Evolutionary conservation across 2,113 vertebrate genomes (phyloP).

Genomic region (Alethe castanea): DNA sequence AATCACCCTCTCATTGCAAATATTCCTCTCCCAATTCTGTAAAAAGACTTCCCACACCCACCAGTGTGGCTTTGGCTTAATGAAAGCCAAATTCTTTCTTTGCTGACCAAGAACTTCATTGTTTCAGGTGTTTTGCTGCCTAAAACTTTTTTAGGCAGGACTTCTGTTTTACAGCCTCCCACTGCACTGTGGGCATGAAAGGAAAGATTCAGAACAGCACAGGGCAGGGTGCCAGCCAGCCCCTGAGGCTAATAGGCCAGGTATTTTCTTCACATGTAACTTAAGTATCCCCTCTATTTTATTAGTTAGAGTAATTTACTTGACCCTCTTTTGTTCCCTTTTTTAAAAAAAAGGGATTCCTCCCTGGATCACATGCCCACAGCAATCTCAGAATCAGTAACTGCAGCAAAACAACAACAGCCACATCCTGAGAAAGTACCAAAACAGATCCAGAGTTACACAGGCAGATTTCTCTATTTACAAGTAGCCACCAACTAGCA

Average conservation of each 20-base stretch:
- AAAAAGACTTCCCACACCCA: not conserved
- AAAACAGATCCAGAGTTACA: not conserved
- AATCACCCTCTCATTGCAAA: not conserved
- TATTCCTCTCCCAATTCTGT: not conserved
- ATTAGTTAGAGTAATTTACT: not conserved
- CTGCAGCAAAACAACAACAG: not conserved
- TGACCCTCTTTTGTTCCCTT: not conserved
- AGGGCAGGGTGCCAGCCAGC: not conserved
- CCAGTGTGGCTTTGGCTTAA: not conserved
- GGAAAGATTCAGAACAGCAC: not conserved
- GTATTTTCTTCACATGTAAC: not conserved
- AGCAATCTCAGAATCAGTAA: not conserved
- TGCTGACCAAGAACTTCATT: not conserved
- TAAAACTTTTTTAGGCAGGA: not conserved
- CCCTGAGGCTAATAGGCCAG: not conserved
- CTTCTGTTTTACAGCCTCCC: not conserved
- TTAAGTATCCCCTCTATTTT: not conserved
- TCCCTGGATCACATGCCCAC: not conserved
- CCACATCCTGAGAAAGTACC: not conserved
- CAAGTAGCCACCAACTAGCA: not conserved
- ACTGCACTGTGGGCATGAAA: not conserved
- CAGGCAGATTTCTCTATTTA: not conserved
- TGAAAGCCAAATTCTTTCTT: not conserved
- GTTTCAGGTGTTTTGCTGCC: slow-evolving; percentile 1
- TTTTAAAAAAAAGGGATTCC: not conserved